Conservation (phyloP, 2,888 invertebrate genomes). For the Pycnomerus fuliginosus region DNA sequence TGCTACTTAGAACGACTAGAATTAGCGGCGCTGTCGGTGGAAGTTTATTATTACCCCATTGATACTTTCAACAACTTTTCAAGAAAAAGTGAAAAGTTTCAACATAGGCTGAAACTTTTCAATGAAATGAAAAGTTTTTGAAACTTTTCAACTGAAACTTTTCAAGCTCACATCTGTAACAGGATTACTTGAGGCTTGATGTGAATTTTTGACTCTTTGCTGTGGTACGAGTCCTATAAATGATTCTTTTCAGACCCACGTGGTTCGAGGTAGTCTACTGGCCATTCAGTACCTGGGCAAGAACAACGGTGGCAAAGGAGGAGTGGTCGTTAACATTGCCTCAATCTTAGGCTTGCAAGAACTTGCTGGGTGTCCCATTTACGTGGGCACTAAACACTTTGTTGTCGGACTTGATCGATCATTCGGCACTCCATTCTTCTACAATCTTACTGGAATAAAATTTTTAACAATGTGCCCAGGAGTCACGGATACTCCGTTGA, state of each 20-base stretch:
- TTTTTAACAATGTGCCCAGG: constrained; percentile 54
- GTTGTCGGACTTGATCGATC: constrained; percentile 57
- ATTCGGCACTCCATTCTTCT: constrained; percentile 49
- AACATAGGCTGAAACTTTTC: too few relatives aligned
- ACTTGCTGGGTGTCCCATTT: constrained; percentile 58
- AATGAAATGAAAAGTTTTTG: too few relatives aligned
- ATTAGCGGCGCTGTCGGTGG: too few relatives aligned
- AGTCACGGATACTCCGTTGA: constrained; percentile 48
- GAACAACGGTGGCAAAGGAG: constrained; percentile 61
- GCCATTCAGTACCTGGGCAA: constrained; percentile 61
- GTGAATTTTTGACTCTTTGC: too few relatives aligned
- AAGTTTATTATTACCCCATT: too few relatives aligned
- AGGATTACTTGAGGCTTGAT: too few relatives aligned
- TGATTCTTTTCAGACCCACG: constrained; percentile 23
- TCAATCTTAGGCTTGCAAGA: constrained; percentile 61
- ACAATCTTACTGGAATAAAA: constrained; percentile 47
- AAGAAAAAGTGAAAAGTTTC: too few relatives aligned
- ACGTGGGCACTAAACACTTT: constrained; percentile 62
- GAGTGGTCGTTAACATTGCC: constrained; percentile 67
- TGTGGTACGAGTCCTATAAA: too few relatives aligned
- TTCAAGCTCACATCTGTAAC: too few relatives aligned
- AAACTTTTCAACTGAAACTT: too few relatives aligned
- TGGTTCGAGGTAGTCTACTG: constrained; percentile 55
- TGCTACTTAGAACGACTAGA: too few relatives aligned
- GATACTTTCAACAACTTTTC: too few relatives aligned